Evolutionary conservation across 2,888 invertebrate genomes (phyloP).

Genomic region (Cantharis flavilabris): DNA sequence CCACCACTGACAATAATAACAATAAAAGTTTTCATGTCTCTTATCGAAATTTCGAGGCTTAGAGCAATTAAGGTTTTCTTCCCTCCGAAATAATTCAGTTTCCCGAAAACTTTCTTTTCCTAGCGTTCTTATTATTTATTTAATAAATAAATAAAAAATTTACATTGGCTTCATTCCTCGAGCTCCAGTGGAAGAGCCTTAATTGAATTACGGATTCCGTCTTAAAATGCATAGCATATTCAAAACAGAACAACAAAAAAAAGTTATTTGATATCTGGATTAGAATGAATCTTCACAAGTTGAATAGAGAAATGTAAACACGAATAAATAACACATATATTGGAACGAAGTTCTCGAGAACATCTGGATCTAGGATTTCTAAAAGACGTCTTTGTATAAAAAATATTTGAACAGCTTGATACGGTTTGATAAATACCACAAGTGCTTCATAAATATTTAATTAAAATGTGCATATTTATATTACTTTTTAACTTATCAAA

Average conservation of each 20-base stretch:
- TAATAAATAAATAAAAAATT: not conserved
- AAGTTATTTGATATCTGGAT: slow-evolving; percentile 5
- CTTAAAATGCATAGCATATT: not conserved
- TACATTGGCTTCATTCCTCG: not conserved
- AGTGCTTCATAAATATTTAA: slow-evolving; percentile 29
- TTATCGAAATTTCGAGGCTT: not conserved
- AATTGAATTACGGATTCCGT: not conserved
- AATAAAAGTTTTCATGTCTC: not conserved
- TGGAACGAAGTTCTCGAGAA: slow-evolving; percentile 8
- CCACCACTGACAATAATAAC: not conserved
- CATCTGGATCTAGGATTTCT: slow-evolving; percentile 22
- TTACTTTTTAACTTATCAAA: not conserved
- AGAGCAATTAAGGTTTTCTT: not conserved
- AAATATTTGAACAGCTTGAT: slow-evolving; percentile 29
- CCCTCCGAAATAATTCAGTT: not conserved
- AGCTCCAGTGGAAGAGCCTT: not conserved
- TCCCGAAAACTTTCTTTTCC: not conserved
- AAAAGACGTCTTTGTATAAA: slow-evolving; percentile 24
- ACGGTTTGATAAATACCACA: slow-evolving; percentile 24
- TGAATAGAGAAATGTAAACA: slow-evolving; percentile 8
- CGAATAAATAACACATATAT: slow-evolving; percentile 5
- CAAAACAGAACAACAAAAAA: not conserved
- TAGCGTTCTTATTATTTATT: not conserved
- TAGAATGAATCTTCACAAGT: not conserved
- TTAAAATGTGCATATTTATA: slow-evolving; percentile 8